Evolutionary conservation across 2,113 vertebrate species (phyloP).

Genomic region (Brachionichthys hirsutus): DNA sequence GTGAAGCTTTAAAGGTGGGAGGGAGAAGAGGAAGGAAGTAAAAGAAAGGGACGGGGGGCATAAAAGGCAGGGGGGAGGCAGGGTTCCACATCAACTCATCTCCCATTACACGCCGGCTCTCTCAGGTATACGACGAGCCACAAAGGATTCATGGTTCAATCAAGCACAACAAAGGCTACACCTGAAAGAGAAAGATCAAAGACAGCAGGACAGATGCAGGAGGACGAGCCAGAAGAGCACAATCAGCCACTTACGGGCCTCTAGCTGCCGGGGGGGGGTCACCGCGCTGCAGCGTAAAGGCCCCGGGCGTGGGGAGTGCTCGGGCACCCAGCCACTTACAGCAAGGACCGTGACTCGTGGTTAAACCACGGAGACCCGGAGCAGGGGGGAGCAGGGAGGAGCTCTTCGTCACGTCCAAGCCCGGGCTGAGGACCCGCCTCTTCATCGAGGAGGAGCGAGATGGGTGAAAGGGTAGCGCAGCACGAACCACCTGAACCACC

Average conservation of each 20-base stretch:
- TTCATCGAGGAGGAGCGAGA: constrained; percentile 25
- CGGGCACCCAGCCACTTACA: constrained; percentile 91
- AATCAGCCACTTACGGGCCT: constrained; percentile 93
- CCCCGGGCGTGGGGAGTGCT: constrained; percentile 70
- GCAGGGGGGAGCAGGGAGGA: constrained; percentile 9
- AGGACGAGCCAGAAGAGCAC: constrained; percentile 31
- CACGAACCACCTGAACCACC: constrained; percentile 36
- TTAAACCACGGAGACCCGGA: constrained; percentile 15
- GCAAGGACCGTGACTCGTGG: constrained; percentile 77
- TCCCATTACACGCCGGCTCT: constrained; percentile 69
- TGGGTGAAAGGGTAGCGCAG: constrained; percentile 15
- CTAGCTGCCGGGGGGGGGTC: constrained; percentile 48
- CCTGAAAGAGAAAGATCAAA: constrained; percentile 35
- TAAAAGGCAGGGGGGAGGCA: constrained; percentile 65
- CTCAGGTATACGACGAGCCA: constrained; percentile 54
- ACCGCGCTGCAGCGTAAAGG: constrained; percentile 51
- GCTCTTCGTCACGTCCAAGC: constrained; percentile 74
- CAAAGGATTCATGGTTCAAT: constrained; percentile 25
- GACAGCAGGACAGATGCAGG: constrained; percentile 47
- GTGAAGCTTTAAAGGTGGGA: constrained; percentile 98
- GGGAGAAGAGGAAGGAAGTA: constrained; percentile 72
- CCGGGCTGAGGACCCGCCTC: constrained; percentile 81
- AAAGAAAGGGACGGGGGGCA: constrained; percentile 74
- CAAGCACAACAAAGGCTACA: constrained; percentile 19
- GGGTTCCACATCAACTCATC: constrained; percentile 80